These are phyloP conservation scores for Pseudorasbora parva DNA, from an alignment of 2,113 vertebrate genomes.

Conservation along the genomic window DNA sequence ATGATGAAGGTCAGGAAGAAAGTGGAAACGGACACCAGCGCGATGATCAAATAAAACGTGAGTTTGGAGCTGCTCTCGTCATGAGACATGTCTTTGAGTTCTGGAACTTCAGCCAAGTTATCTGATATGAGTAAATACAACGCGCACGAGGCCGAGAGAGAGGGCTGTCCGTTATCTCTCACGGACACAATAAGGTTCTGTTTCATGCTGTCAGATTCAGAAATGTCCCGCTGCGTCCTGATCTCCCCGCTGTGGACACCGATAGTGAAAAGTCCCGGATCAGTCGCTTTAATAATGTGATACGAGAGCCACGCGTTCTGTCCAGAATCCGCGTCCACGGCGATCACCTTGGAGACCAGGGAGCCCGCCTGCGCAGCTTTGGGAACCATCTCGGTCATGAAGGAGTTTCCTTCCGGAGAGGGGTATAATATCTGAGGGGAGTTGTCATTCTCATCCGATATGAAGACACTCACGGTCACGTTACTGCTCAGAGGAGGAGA, in stretches of 20 bases:
- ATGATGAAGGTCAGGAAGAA: conserved; percentile 14
- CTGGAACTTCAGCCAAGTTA: conserved; percentile 77
- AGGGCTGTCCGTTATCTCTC: conserved; percentile 69
- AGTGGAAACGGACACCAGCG: conserved; percentile 4
- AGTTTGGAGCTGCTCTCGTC: conserved; percentile 18
- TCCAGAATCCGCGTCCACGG: conserved; percentile 34
- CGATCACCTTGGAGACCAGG: conserved; percentile 35
- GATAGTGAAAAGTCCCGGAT: conserved; percentile 58
- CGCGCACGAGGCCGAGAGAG: conserved; percentile 78
- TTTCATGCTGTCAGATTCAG: conserved; percentile 67
- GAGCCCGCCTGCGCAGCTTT: conserved; percentile 42
- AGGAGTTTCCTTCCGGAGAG: conserved; percentile 57
- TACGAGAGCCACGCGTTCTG: conserved; percentile 60
- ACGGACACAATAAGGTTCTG: conserved; percentile 72
- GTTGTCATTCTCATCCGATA: too few species aligned
- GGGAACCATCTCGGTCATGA: conserved; percentile 55
- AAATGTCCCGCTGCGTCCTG: conserved; percentile 46
- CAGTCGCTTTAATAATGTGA: conserved; percentile 55
- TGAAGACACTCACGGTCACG: too few species aligned
- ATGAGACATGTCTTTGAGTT: conserved; percentile 60
- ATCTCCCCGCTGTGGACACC: conserved; percentile 58
- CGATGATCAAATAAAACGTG: background rate
- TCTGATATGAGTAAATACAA: conserved; percentile 78
- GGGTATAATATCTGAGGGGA: conserved; percentile 62
- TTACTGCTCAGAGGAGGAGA: too few species aligned